A percentile compares a stretch with the other conserved stretches of the same genome.
Evolutionary conservation across 1,140 invertebrate genomes (phyloP).

Genomic region (Drosophila nigrodunni): DNA sequence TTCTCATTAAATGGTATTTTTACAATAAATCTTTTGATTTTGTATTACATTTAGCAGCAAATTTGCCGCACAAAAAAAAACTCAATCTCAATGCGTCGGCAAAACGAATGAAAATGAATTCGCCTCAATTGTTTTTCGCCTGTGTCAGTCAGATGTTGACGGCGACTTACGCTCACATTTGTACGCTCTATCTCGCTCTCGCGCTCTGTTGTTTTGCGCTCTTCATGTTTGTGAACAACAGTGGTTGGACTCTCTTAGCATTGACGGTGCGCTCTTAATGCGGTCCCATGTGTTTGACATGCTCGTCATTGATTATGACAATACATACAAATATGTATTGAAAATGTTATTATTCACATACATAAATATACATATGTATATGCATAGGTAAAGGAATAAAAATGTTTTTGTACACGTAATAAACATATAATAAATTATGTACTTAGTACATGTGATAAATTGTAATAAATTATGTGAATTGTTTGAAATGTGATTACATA

Average conservation of each 20-base stretch:
- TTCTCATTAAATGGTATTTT: slow-evolving; percentile 23
- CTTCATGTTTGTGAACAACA: slow-evolving; percentile 1
- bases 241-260: slow-evolving; percentile 8
- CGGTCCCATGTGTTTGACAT: slow-evolving; percentile 32
- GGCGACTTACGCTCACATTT: slow-evolving; percentile 25
- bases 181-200: not conserved
- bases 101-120: slow-evolving; percentile 56
- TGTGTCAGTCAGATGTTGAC: slow-evolving; percentile 52
- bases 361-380: slow-evolving; percentile 1
- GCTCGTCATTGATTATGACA: slow-evolving; percentile 52
- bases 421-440: not conserved
- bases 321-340: slow-evolving; percentile 11
- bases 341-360: slow-evolving; percentile 6
- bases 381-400: slow-evolving; percentile 1
- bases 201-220: slow-evolving; percentile 9
- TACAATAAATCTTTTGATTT: slow-evolving; percentile 37
- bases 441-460: slow-evolving; percentile 1
- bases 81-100: slow-evolving; percentile 54
- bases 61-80: slow-evolving; percentile 44
- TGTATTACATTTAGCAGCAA: slow-evolving; percentile 30
- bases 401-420: not conserved
- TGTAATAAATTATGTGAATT: slow-evolving; percentile 4
- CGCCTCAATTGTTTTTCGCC: slow-evolving; percentile 44
- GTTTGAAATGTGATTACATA: slow-evolving; percentile 1
- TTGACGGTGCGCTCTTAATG: slow-evolving; percentile 21